phyloP scores from a whole-genome alignment of 2,797 vertebrate species.

The Scyliorhinus canicula region DNA sequence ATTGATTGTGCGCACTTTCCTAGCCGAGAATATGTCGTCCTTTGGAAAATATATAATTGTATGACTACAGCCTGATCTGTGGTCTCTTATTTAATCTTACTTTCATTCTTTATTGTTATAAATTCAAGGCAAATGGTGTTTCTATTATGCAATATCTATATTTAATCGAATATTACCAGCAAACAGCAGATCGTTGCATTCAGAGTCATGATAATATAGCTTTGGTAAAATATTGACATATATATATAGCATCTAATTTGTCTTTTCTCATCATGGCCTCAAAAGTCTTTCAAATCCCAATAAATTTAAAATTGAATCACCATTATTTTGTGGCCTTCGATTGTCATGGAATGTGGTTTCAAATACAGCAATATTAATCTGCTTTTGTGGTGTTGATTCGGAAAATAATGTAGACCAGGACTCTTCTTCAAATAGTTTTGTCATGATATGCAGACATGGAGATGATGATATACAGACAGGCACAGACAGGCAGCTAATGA shows the following conservation, averaged over 20 bases:
- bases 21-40: background rate
- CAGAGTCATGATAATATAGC: background rate
- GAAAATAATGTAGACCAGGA: background rate
- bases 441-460: too few relatives aligned
- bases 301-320: background rate
- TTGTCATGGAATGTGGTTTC: background rate
- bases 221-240: background rate
- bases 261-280: background rate
- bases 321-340: background rate
- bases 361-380: background rate
- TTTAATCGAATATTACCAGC: background rate
- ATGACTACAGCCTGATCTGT: background rate
- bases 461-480: too few relatives aligned
- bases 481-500: too few relatives aligned
- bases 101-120: background rate
- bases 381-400: background rate
- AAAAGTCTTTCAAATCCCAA: background rate
- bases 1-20: background rate
- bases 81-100: background rate
- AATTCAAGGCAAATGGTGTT: background rate
- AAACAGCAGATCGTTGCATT: background rate
- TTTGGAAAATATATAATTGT: background rate
- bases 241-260: background rate
- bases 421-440: slow-evolving; percentile 5
- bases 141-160: background rate